Conservation (phyloP, 2,113 vertebrate species). For the Platysternon megacephalum region DNA sequence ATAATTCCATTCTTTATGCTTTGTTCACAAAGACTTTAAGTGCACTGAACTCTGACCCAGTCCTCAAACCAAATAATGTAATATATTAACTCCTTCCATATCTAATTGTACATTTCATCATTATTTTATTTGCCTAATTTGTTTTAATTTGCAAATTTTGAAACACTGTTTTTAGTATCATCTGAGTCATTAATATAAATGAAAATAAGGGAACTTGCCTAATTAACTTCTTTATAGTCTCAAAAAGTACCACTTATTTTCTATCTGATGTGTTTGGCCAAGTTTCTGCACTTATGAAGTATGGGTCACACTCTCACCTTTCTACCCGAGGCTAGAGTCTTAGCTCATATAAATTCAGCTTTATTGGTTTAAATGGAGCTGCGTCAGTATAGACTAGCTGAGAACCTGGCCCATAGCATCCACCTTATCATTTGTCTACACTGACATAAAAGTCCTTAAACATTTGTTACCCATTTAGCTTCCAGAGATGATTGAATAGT, state of each 20-base stretch:
- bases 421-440: neutral
- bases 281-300: neutral
- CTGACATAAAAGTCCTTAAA: neutral
- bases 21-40: neutral
- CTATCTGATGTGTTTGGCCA: neutral
- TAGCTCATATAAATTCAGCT: neutral
- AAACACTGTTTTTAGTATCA: neutral
- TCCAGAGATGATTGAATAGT: neutral
- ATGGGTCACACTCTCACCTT: neutral
- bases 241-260: neutral
- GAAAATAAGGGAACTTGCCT: neutral
- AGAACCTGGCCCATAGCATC: neutral
- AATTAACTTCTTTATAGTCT: slow-evolving; percentile 12
- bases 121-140: neutral
- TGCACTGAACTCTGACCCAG: neutral
- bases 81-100: neutral
- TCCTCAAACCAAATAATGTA: neutral
- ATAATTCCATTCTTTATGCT: neutral
- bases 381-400: neutral
- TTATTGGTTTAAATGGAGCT: neutral
- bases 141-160: neutral
- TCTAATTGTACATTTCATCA: neutral
- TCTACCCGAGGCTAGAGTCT: neutral
- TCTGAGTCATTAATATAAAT: neutral
- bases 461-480: neutral